Conservation (phyloP, 2,888 invertebrate genomes). For the Callyntrura sp. region DNA sequence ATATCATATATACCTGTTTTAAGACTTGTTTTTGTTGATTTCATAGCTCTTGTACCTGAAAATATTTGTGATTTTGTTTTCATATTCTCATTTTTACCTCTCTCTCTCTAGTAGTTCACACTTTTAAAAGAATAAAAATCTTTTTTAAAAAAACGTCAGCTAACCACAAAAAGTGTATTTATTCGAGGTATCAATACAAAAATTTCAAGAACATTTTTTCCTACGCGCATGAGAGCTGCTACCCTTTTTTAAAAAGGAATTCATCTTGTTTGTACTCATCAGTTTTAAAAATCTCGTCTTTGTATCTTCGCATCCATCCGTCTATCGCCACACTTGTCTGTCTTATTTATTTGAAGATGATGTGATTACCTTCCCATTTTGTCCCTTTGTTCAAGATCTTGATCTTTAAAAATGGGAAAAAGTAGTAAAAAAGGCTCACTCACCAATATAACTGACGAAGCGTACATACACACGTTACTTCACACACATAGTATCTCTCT, state of each 20-base stretch:
- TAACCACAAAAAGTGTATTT: constrained; percentile 33
- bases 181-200: neutral
- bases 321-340: constrained; percentile 66
- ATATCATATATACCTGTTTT: too few relatives aligned
- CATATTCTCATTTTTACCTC: neutral
- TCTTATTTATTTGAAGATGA: constrained; percentile 68
- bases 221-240: neutral
- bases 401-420: constrained; percentile 13
- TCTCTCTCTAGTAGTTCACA: neutral
- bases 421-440: constrained; percentile 19
- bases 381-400: constrained; percentile 55
- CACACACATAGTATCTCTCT: too few relatives aligned
- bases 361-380: constrained; percentile 67
- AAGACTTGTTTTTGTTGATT: neutral
- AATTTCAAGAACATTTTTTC: neutral
- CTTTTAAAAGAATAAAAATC: constrained; percentile 14
- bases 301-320: constrained; percentile 35
- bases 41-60: neutral
- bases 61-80: neutral
- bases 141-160: constrained; percentile 21
- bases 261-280: neutral
- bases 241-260: constrained; percentile 20
- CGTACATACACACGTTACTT: too few relatives aligned
- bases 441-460: neutral
- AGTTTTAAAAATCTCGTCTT: constrained; percentile 16